Evolutionary conservation across 2,797 vertebrate species (phyloP).

Genomic region (Gouania willdenowi): DNA sequence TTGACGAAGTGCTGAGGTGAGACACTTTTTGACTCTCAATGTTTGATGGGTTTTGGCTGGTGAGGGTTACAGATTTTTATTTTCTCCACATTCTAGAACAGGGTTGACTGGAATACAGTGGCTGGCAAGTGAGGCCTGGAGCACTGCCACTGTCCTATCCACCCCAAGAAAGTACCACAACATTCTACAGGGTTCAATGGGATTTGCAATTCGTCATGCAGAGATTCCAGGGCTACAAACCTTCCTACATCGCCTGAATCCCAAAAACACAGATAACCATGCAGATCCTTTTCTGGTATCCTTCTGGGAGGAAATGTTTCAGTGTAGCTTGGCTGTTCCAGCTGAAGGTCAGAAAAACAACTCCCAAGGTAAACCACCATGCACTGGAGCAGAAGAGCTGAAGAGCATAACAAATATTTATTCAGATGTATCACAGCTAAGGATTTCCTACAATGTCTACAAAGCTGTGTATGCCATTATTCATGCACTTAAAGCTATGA

Average conservation of each 20-base stretch:
- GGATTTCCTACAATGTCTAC: constrained; percentile 82
- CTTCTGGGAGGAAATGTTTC: constrained; percentile 79
- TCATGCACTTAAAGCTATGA: constrained; percentile 66
- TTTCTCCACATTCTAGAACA: constrained; percentile 31
- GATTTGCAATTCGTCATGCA: constrained; percentile 74
- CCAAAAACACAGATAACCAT: constrained; percentile 38
- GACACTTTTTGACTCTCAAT: not conserved
- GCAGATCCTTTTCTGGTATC: constrained; percentile 67
- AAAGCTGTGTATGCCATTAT: constrained; percentile 76
- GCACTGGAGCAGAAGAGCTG: constrained; percentile 71
- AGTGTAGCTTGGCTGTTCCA: constrained; percentile 54
- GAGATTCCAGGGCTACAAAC: constrained; percentile 68
- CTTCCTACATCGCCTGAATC: constrained; percentile 73
- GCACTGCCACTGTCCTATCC: constrained; percentile 76
- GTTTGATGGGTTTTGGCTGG: too few species aligned
- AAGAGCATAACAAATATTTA: constrained; percentile 67
- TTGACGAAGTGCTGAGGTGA: constrained; percentile 67
- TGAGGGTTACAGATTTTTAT: too few species aligned
- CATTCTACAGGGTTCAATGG: constrained; percentile 77
- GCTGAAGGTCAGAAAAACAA: constrained; percentile 8
- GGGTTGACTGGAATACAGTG: constrained; percentile 77
- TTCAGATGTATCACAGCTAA: constrained; percentile 79
- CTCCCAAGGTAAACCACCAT: constrained; percentile 39
- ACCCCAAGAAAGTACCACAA: constrained; percentile 58
- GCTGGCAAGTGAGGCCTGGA: constrained; percentile 83